Base-by-base conservation (phyloP, 2,888 invertebrate species). In the Drosophila maculinotata region DNA sequence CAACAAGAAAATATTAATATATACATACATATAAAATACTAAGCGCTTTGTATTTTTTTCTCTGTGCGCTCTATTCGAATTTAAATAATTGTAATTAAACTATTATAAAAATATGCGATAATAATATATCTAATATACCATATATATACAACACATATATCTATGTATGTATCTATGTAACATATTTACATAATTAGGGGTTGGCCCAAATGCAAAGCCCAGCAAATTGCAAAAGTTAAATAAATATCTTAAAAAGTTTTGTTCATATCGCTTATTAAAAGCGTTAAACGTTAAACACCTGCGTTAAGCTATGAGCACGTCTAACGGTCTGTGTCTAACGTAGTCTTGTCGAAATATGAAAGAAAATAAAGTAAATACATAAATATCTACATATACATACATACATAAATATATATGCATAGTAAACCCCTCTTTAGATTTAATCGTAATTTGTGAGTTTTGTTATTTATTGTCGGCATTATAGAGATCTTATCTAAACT, bases 401-500 rank as follows among this genome's bases (percentile, higher is more conserved):
- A 58, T 31, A 59, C 12, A 53, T 33, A 31, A 30, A 39, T 64
- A 70, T 64, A 70, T 60, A 49, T 64, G 53, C 26, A 52, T 63
- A 77, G 64, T 49, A 42, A 41, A 42, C 63, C 58, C 69, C 60
- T 71, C 54, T 69, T 57, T 78, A 84, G 75, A 81, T 60, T 63
- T 63, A 77, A 78, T 69, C 69, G 75, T 87, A 81, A 82, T 87
- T 88, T 87, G 88, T 83, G 82, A 87, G 88, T 83, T 83, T 83
- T 83, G 87, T 83, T 88, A 86, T 83, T 88, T 86, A 88, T 83
- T 86, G 76, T 76, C 77, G 70, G 87, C 87, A 87, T 87, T 84
- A 80, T 87, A 79, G 71, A 71, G 58, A 83, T 72, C 74, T 69
- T 87, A 87, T 76, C 81, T 63, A 67, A 85, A 72, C 71, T 58